phyloP scores from a whole-genome alignment of 2,797 vertebrate species.

The Acanthiza pusilla region DNA sequence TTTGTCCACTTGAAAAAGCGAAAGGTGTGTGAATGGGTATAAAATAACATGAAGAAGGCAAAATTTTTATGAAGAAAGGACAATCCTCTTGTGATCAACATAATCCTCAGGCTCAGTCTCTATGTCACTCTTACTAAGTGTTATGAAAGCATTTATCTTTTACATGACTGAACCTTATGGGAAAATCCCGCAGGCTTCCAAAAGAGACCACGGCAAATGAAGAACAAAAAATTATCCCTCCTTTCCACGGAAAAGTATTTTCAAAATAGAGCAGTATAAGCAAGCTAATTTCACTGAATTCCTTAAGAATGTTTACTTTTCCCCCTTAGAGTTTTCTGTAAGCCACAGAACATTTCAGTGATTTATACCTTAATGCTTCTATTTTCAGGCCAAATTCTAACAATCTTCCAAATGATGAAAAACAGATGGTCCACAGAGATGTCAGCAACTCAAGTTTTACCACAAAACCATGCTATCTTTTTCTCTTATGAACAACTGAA shows the following conservation, averaged over 20 bases:
- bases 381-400: slow-evolving; percentile 17
- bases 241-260: neutral
- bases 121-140: neutral
- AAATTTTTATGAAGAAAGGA: neutral
- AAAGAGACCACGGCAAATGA: neutral
- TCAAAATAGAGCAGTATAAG: neutral
- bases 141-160: slow-evolving; percentile 11
- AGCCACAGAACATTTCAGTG: slow-evolving; percentile 2
- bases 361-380: slow-evolving; percentile 23
- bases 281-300: neutral
- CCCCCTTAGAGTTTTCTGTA: neutral
- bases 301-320: neutral
- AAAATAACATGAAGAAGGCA: neutral
- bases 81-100: neutral
- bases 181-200: neutral
- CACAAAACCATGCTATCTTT: neutral
- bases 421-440: neutral
- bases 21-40: neutral
- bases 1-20: neutral
- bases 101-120: neutral
- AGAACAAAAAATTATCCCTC: neutral
- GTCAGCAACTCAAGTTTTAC: neutral
- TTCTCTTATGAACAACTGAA: neutral
- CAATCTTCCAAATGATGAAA: neutral
- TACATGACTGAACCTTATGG: neutral